Evolutionary conservation across 2,888 invertebrate genomes (phyloP), one percentile per base, ranked within the genome.

Genomic region (Cotesia congregata): DNA sequence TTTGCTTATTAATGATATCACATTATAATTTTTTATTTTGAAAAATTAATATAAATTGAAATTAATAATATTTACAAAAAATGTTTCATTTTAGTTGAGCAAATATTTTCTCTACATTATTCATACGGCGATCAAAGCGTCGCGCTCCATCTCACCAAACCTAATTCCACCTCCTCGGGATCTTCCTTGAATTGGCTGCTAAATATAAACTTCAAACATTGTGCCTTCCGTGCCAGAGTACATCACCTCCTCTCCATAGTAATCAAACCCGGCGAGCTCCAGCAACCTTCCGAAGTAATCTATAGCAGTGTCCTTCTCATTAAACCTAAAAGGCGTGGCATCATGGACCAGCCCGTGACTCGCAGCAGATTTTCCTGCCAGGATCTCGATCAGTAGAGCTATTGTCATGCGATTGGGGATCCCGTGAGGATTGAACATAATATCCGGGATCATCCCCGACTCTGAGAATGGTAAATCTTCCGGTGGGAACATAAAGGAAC

Each of bases 321-420:
- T 93, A 90, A 97, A 98, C 79, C 94, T 93, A 90, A 99, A 99
- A 0, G 99, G 98, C 0, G 98, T 96, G 0, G 99, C 98, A 90
- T 99, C 98, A 89, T 98, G 97, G 0, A 96, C 96, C 30, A 95
- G 90, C 17, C 98, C 99, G 85, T 98, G 97, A 17, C 96, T 83
- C 0, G 97, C 94, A 0, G 95, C 98, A 0, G 96, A 95, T 90
- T 99, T 99, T 0, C 99, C 99, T 0, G 99, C 99, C 98, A 99
- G 97, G 41, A 95, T 93, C 91, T 99, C 99, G 78, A 99, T 95
- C 98, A 99, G 98, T 98, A 99, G 99, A 86, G 98, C 98, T 85
- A 99, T 98, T 83, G 99, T 99, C 99, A 99, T 99, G 84, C 99
- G 94, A 74, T 98, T 98, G 1, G 99, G 99, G 89, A 98, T 99